phyloP scores from a whole-genome alignment of 2,113 vertebrate species.

The Myodes glareolus region DNA sequence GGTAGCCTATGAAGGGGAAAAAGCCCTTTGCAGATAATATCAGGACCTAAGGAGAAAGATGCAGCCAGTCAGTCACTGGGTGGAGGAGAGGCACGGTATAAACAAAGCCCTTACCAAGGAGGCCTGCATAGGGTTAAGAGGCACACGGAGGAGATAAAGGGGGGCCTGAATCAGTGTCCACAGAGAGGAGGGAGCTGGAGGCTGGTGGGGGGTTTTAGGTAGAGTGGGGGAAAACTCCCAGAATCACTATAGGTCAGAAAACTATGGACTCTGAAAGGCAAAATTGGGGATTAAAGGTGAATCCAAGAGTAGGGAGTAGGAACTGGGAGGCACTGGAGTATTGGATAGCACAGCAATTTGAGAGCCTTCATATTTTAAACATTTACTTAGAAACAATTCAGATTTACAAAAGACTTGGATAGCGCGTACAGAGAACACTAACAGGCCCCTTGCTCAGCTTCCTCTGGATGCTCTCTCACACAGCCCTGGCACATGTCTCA shows the following conservation, averaged over 20 bases:
- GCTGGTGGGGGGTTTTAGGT: accelerated
- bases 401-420: not conserved
- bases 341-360: accelerated
- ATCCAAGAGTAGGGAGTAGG: not conserved
- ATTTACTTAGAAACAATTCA: not conserved
- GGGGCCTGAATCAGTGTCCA: accelerated
- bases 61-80: not conserved
- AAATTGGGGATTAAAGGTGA: not conserved
- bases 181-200: not conserved
- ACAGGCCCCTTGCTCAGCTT: not conserved
- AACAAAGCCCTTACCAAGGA: too few relatives aligned
- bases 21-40: accelerated
- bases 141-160: not conserved
- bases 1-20: not conserved
- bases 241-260: not conserved
- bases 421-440: not conserved
- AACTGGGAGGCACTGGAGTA: too few relatives aligned
- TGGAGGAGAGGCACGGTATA: too few relatives aligned
- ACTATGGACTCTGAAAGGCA: accelerated
- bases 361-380: not conserved
- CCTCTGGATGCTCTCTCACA: accelerated
- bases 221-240: accelerated
- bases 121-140: not conserved
- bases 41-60: not conserved
- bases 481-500: accelerated